Evolutionary conservation across 2,888 invertebrate species (phyloP).

Genomic region (Synergus gifuensis): DNA sequence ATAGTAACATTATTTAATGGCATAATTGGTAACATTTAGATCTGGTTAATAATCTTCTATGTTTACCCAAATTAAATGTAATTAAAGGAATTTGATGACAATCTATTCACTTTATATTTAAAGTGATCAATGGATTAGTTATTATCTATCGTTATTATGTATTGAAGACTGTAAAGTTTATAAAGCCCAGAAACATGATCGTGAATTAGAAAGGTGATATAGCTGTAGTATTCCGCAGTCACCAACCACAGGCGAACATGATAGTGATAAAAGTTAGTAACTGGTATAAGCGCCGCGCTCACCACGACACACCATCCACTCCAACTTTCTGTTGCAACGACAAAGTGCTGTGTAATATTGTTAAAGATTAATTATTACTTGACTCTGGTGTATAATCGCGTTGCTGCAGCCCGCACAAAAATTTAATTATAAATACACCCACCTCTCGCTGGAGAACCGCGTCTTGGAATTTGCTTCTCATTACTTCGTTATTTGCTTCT

Average conservation of each 20-base stretch:
- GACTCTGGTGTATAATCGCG: slow-evolving; percentile 37
- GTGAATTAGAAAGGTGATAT: slow-evolving; percentile 31
- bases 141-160: not conserved
- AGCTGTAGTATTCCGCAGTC: slow-evolving; percentile 10
- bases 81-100: not conserved
- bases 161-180: not conserved
- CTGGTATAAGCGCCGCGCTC: not conserved
- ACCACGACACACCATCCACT: not conserved
- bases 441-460: not conserved
- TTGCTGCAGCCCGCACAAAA: slow-evolving; percentile 13
- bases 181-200: slow-evolving; percentile 24
- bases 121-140: slow-evolving; percentile 3
- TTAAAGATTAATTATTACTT: slow-evolving; percentile 40
- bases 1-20: too few relatives aligned
- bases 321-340: slow-evolving; percentile 34
- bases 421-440: slow-evolving; percentile 17
- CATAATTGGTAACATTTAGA: too few relatives aligned
- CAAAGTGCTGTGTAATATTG: slow-evolving; percentile 37
- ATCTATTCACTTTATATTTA: not conserved
- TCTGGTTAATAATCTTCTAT: too few relatives aligned
- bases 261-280: slow-evolving; percentile 41
- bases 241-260: slow-evolving; percentile 4
- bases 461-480: slow-evolving; percentile 2
- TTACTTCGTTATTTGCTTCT: not conserved
- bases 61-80: too few relatives aligned